Evolutionary conservation across 2,888 invertebrate species (phyloP).

Genomic region (Pristionchus entomophagus): DNA sequence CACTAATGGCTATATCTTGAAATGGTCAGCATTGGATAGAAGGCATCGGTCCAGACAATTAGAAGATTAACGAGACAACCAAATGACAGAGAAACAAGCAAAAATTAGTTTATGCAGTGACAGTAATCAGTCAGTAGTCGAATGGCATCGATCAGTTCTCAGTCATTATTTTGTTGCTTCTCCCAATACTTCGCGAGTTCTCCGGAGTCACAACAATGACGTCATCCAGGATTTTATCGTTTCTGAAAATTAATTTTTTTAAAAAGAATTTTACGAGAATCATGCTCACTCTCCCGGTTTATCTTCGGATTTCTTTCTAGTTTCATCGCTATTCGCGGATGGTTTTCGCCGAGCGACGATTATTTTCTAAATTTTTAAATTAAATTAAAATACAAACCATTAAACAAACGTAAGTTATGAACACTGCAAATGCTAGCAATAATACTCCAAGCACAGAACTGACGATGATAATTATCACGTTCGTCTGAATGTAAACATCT

Average conservation of each 20-base stretch:
- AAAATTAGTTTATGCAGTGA: background rate
- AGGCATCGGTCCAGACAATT: too few species aligned
- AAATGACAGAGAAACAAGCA: too few species aligned
- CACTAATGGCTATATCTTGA: too few species aligned
- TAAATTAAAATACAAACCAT: background rate
- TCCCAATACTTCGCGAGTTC: too few species aligned
- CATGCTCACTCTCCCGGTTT: background rate
- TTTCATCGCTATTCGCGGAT: background rate
- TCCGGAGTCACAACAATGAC: background rate
- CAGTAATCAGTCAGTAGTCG: background rate
- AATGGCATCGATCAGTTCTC: background rate
- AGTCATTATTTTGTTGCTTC: too few species aligned
- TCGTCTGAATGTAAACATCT: background rate
- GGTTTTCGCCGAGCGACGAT: background rate
- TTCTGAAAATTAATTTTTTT: background rate
- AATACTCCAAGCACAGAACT: background rate
- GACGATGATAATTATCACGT: background rate
- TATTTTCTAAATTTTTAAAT: background rate
- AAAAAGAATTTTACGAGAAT: background rate
- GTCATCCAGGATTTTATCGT: slow-evolving; percentile 7
- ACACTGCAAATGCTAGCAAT: background rate
- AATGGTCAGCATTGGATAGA: too few species aligned
- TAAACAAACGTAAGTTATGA: background rate
- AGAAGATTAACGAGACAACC: too few species aligned
- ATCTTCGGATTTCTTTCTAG: background rate